Evolutionary conservation across 2,113 vertebrate species (phyloP).

Genomic region (Clupea harengus): DNA sequence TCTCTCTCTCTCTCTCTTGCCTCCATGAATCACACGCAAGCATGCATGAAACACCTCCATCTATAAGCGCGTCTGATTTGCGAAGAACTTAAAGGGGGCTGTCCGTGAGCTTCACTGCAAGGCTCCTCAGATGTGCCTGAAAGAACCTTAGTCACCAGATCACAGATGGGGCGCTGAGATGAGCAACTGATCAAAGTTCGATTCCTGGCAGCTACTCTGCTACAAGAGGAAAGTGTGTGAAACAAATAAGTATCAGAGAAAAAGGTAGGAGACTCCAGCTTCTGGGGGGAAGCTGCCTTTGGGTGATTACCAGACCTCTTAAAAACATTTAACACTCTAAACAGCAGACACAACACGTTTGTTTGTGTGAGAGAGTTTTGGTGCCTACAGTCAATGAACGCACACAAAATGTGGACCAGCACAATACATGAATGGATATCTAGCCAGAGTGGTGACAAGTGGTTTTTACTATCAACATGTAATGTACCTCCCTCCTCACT

Average conservation of each 20-base stretch:
- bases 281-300: neutral
- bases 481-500: neutral
- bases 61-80: neutral
- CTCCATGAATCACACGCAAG: too few relatives aligned
- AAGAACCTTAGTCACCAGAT: neutral
- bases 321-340: neutral
- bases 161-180: neutral
- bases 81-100: neutral
- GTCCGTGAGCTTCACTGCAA: neutral
- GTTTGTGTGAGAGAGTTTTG: neutral
- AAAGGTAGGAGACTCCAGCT: neutral
- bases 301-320: neutral
- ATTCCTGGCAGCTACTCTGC: neutral
- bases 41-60: neutral
- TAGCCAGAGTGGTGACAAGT: neutral
- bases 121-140: neutral
- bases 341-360: neutral
- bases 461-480: neutral
- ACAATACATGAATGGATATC: neutral
- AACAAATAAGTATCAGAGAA: neutral
- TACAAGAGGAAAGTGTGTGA: neutral
- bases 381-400: neutral
- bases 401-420: neutral
- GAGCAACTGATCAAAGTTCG: neutral
- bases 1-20: too few relatives aligned